Conservation (phyloP, 1,140 invertebrate genomes). For the Berghia stephanieae region DNA sequence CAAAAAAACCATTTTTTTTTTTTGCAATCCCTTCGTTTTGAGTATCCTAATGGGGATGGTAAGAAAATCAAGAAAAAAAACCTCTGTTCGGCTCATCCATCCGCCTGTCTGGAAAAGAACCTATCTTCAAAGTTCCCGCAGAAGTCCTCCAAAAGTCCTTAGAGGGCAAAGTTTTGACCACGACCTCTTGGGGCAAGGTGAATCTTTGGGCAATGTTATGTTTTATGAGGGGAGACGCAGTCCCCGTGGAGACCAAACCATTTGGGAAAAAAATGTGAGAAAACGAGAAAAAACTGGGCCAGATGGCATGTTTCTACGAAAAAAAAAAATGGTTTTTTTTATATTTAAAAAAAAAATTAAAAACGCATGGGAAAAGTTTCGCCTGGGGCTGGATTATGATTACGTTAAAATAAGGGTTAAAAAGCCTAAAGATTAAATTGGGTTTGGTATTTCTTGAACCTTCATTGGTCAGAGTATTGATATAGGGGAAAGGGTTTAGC, state of each 20-base stretch:
- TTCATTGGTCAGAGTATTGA: too few relatives aligned
- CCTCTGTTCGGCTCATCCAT: constrained; percentile 70
- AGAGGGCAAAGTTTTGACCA: constrained; percentile 57
- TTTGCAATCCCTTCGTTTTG: constrained; percentile 75
- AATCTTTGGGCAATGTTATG: constrained; percentile 50
- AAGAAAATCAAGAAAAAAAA: constrained; percentile 73
- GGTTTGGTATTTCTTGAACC: too few relatives aligned
- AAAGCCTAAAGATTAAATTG: too few relatives aligned
- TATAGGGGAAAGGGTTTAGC: too few relatives aligned
- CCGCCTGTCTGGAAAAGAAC: constrained; percentile 73
- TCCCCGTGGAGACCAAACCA: constrained; percentile 76
- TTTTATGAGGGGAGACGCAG: constrained; percentile 64
- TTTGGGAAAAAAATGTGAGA: constrained; percentile 87
- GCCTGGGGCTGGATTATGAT: too few relatives aligned
- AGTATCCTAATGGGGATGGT: constrained; percentile 70
- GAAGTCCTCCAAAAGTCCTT: constrained; percentile 55
- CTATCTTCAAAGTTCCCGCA: constrained; percentile 71
- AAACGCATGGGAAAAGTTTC: too few relatives aligned
- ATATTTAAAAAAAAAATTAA: too few relatives aligned
- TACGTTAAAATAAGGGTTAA: too few relatives aligned
- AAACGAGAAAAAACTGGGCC: constrained; percentile 80
- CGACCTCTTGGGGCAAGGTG: constrained; percentile 58
- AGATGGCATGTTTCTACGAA: constrained; percentile 85
- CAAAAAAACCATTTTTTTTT: too few relatives aligned
- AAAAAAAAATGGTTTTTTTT: too few relatives aligned